phyloP scores from a whole-genome alignment of 2,888 invertebrate genomes.

The Anoncus sp. region DNA sequence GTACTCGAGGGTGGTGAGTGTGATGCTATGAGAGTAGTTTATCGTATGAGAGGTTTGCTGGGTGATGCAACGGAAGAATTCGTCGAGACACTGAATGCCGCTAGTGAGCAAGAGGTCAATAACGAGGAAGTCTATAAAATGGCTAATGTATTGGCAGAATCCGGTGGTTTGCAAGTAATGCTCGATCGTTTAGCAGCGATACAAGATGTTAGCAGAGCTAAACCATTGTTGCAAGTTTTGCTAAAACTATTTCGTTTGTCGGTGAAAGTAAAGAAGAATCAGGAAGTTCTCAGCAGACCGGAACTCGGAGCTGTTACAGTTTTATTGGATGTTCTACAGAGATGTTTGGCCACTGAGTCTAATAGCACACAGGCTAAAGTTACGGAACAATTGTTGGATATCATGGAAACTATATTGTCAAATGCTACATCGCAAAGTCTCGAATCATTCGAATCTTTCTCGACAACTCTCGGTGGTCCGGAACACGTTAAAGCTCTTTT shows the following conservation, averaged over 20 bases:
- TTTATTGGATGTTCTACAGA: slow-evolving; percentile 93
- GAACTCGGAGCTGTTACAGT: slow-evolving; percentile 93
- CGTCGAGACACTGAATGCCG: slow-evolving; percentile 95
- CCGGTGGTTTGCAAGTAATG: slow-evolving; percentile 92
- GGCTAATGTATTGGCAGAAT: slow-evolving; percentile 93
- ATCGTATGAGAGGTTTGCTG: slow-evolving; percentile 98
- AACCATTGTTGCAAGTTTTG: slow-evolving; percentile 94
- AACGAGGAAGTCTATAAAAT: slow-evolving; percentile 97
- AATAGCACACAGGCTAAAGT: slow-evolving; percentile 90
- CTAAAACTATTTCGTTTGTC: slow-evolving; percentile 95
- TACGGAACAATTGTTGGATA: slow-evolving; percentile 95
- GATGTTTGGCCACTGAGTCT: slow-evolving; percentile 88
- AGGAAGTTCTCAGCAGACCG: slow-evolving; percentile 94
- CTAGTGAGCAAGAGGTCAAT: slow-evolving; percentile 93
- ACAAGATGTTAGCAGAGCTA: slow-evolving; percentile 93
- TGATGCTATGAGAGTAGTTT: slow-evolving; percentile 98
- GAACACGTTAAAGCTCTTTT: slow-evolving; percentile 94
- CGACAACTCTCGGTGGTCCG: slow-evolving; percentile 94
- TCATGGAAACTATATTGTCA: slow-evolving; percentile 97
- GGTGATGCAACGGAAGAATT: slow-evolving; percentile 99
- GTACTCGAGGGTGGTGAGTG: slow-evolving; percentile 94
- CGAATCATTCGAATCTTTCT: slow-evolving; percentile 93
- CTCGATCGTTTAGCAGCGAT: slow-evolving; percentile 93
- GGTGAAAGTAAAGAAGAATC: slow-evolving; percentile 95
- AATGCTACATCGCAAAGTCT: slow-evolving; percentile 95